Evolutionary conservation across 1,140 invertebrate genomes (phyloP), one percentile per base, ranked within the genome.

Genomic region (Amyelois transitella): DNA sequence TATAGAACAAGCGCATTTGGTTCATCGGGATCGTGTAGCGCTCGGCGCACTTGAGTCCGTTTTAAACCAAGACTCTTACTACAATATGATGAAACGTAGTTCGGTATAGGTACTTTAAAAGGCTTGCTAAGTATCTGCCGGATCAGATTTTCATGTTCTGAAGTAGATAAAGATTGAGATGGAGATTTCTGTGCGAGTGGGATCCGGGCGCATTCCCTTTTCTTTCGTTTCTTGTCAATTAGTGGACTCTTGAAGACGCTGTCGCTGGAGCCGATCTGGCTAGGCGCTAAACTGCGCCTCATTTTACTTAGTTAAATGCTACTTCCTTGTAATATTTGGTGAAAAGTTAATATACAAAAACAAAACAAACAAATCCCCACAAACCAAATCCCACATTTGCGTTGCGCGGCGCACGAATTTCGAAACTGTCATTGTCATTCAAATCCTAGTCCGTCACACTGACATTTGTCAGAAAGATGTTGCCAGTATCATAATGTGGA

Each of bases 1-100:
- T 95, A 99, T 12, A 99, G 89, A 14, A 99, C 93, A 2, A 99
- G 88, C 0, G 99, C 98, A 80, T 96, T 96, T 20, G 98, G 96
- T 73, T 94, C 97, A 71, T 94, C 92, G 0, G 99, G 98, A 90
- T 99, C 98, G 79, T 98, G 95, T 10, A 99, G 84, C 0, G 98
- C 88, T 58, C 93, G 91, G 49, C 82, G 71, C 18, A 89, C 71
- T 62, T 86, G 84, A 3, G 75, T 87, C 72, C 90, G 48, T 73
- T 90, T 75, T 32, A 89, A 66, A 12, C 91, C 91, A 55, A 91
- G 82, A 70, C 88, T 91, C 78, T 89, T 91, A 22, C 91, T 91
- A 75, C 94, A 91, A 72, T 92, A 93, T 24, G 92, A 92, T 0
- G 91, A 90, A 38, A 93, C 90, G 89, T 99, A 99, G 72, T 98